A percentile compares a stretch with the other conserved stretches of the same genome.
These are phyloP conservation scores for Ochropacha duplaris DNA, from an alignment of 2,888 invertebrate genomes.

Conservation along the genomic window DNA sequence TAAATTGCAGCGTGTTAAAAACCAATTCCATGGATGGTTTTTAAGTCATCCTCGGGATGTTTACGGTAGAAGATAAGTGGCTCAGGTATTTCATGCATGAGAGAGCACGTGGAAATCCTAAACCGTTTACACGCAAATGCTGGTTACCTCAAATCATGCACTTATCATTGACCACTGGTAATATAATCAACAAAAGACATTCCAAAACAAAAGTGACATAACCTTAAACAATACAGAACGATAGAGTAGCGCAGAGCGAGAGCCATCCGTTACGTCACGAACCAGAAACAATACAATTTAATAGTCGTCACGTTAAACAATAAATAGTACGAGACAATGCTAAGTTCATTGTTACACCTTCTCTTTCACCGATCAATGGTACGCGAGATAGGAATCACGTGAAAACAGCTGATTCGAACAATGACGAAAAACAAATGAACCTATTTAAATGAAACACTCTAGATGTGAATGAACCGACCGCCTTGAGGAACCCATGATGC, in stretches of 20 bases:
- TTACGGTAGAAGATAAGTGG: no score
- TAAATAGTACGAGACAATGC: conserved; percentile 54
- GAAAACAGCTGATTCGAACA: conserved; percentile 77
- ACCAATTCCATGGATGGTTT: no score
- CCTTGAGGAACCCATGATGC: conserved; percentile 77
- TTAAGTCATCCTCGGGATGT: no score
- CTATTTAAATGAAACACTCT: conserved; percentile 62
- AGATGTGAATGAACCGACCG: conserved; percentile 78
- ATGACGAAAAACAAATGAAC: conserved; percentile 78
- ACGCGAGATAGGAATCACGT: conserved; percentile 63
- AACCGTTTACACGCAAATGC: not conserved
- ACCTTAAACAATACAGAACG: conserved; percentile 23
- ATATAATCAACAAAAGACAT: not conserved
- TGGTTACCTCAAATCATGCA: not conserved
- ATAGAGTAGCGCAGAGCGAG: conserved; percentile 27
- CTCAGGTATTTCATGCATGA: no score
- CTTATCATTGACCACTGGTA: not conserved
- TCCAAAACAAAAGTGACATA: not conserved
- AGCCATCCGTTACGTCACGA: conserved; percentile 48
- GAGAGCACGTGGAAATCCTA: no score
- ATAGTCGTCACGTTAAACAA: conserved; percentile 50
- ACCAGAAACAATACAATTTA: conserved; percentile 62
- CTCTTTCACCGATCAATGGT: conserved; percentile 69
- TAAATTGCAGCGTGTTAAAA: no score
- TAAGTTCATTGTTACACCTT: conserved; percentile 66